These are phyloP conservation scores for Notamacropus eugenii DNA, from an alignment of 2,797 vertebrate species.

Conservation along the genomic window DNA sequence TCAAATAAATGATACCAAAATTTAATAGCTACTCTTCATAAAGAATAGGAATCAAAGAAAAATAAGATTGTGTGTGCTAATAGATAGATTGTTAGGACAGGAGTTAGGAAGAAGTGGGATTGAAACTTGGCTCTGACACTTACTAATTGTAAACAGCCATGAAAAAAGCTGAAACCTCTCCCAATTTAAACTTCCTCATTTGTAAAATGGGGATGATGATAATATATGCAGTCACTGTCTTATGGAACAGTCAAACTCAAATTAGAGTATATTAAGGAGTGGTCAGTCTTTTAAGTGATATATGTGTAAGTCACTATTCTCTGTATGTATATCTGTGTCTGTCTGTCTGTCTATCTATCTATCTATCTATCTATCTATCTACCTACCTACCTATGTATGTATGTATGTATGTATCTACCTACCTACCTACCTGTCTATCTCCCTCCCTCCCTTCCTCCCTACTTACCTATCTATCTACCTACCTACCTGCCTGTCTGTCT, in stretches of 20 bases:
- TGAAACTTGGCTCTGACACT: not conserved
- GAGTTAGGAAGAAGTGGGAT: not conserved
- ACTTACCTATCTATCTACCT: too few species aligned
- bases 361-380: too few species aligned
- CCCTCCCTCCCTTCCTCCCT: too few species aligned
- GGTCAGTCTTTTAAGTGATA: not conserved
- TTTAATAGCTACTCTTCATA: too few species aligned
- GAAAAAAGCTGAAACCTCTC: not conserved
- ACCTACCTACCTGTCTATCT: too few species aligned
- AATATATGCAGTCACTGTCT: not conserved
- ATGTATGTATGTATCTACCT: too few species aligned
- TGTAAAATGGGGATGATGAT: not conserved
- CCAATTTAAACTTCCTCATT: not conserved
- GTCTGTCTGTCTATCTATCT: too few species aligned
- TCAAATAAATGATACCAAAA: not conserved
- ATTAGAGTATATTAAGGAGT: too few species aligned
- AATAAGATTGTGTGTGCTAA: not conserved
- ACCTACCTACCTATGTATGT: too few species aligned
- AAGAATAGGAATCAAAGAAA: not conserved
- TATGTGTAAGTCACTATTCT: not conserved
- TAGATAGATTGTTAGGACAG: not conserved
- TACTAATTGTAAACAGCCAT: not conserved
- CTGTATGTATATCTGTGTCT: too few species aligned
- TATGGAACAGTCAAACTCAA: not conserved
- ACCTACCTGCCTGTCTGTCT: too few species aligned